phyloP scores from a whole-genome alignment of 2,888 invertebrate species.

The Crematogaster levior region DNA sequence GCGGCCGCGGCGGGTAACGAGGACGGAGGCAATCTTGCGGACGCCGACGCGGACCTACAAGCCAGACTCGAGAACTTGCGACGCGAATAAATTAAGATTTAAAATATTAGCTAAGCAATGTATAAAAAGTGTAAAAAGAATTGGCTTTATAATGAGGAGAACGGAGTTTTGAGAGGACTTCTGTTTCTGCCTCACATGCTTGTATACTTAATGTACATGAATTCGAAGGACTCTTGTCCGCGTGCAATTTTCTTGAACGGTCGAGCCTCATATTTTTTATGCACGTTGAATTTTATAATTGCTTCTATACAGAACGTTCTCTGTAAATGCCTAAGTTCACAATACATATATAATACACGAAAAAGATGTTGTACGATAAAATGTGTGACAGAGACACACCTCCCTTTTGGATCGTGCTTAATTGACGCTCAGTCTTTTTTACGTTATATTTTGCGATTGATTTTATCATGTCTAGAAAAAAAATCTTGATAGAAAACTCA shows the following conservation, averaged over 20 bases:
- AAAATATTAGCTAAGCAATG: conserved; percentile 38
- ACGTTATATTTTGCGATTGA: not conserved
- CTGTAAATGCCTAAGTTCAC: conserved; percentile 34
- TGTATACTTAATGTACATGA: conserved; percentile 18
- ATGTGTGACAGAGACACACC: not conserved
- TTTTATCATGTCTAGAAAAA: not conserved
- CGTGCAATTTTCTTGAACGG: not conserved
- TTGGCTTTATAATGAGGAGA: conserved; percentile 42
- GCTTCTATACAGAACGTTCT: not conserved
- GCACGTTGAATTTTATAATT: conserved; percentile 38
- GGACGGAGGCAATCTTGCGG: conserved; percentile 87
- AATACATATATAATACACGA: not conserved
- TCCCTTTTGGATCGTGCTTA: not conserved
- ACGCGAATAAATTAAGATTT: conserved; percentile 88
- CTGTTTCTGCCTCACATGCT: not conserved
- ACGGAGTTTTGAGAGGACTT: not conserved
- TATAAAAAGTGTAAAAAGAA: conserved; percentile 67
- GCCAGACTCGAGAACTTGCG: conserved; percentile 98
- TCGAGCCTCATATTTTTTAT: conserved; percentile 27
- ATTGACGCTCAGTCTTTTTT: not conserved
- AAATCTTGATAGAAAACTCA: not conserved
- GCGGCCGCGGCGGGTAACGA: conserved; percentile 86
- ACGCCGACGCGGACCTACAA: conserved; percentile 98
- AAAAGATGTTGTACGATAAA: conserved; percentile 13
- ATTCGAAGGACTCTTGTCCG: not conserved